phyloP scores from a whole-genome alignment of 2,888 invertebrate genomes.

The Phytoseiulus persimilis region DNA sequence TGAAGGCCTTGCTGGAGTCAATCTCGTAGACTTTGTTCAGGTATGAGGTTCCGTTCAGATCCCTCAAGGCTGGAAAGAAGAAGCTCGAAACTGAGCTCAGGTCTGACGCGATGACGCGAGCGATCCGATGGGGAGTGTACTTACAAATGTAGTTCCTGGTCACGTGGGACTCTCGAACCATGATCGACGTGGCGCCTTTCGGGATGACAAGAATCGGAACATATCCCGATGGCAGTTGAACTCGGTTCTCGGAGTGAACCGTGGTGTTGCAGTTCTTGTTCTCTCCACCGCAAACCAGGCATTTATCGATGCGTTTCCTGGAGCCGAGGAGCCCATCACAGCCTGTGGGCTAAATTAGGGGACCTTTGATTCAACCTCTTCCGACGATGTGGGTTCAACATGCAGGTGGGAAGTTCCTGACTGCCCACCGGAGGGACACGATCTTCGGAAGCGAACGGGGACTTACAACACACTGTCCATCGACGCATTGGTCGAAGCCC shows the following conservation, averaged over 20 bases:
- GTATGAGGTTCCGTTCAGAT: constrained; percentile 71
- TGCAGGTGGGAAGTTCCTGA: too few relatives aligned
- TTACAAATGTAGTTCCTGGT: constrained; percentile 53
- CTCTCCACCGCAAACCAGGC: constrained; percentile 83
- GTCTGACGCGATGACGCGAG: too few relatives aligned
- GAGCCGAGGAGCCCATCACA: constrained; percentile 92
- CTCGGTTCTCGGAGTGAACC: constrained; percentile 61
- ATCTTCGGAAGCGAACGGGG: too few relatives aligned
- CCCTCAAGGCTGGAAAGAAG: constrained; percentile 64
- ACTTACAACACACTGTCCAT: constrained; percentile 79
- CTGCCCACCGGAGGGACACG: too few relatives aligned
- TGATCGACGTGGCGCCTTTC: constrained; percentile 80
- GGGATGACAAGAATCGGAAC: constrained; percentile 84
- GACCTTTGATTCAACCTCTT: neutral
- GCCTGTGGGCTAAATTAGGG: constrained; percentile 66
- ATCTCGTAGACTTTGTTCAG: constrained; percentile 91
- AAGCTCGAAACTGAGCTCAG: too few relatives aligned
- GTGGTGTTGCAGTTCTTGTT: constrained; percentile 70
- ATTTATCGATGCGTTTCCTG: constrained; percentile 72
- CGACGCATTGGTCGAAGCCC: constrained; percentile 84
- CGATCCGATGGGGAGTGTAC: too few relatives aligned
- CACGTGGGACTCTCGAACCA: constrained; percentile 65
- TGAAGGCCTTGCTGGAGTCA: constrained; percentile 71
- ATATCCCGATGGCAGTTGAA: constrained; percentile 72
- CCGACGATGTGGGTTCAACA: too few relatives aligned